Evolutionary conservation across 1,140 invertebrate genomes (phyloP), one percentile per base, ranked within the genome.

Genomic region (Drepana arcuata): DNA sequence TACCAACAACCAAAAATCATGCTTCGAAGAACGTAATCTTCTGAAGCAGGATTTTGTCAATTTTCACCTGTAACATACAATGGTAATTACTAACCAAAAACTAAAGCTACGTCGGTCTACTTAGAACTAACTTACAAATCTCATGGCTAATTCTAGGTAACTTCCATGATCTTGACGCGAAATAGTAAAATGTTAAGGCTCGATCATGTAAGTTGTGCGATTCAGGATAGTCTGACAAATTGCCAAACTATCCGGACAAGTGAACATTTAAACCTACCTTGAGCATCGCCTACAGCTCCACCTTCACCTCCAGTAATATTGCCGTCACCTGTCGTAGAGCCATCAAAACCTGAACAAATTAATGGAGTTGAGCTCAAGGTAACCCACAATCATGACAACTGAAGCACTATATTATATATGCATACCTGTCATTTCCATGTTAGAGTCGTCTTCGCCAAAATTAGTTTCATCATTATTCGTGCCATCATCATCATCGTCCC

Each of bases 381-480:
- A n/a, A n/a, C n/a, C n/a, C n/a, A n/a, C n/a, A n/a, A n/a, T n/a
- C n/a, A n/a, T n/a, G n/a, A n/a, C n/a, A n/a, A n/a, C n/a, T n/a
- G n/a, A n/a, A n/a, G n/a, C n/a, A n/a, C n/a, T n/a, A n/a, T n/a
- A n/a, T n/a, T n/a, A n/a, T n/a, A 18, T 33, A 43, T 50, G 67
- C 57, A 61, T 66, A 85, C 83, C 83, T 69, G 80, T 67, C 83
- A 85, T 85, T 71, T 85, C 83, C 72, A 85, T 79, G 70, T 85
- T 85, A 13, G 81, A 84, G 58, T 84, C 81, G 38, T 85, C 83
- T 72, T 85, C 83, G 58, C 81, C 83, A 48, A 84, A 85, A 62
- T 80, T 85, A 11, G 78, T 83, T 65, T 85, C 83, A 51, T 84
- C 81, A 56, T 84, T 84, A 49, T 84, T 84, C 15, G 83, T 65